These are phyloP conservation scores for Trididemnum clinides DNA, from an alignment of 23 tunicate species.

Conservation along the genomic window DNA sequence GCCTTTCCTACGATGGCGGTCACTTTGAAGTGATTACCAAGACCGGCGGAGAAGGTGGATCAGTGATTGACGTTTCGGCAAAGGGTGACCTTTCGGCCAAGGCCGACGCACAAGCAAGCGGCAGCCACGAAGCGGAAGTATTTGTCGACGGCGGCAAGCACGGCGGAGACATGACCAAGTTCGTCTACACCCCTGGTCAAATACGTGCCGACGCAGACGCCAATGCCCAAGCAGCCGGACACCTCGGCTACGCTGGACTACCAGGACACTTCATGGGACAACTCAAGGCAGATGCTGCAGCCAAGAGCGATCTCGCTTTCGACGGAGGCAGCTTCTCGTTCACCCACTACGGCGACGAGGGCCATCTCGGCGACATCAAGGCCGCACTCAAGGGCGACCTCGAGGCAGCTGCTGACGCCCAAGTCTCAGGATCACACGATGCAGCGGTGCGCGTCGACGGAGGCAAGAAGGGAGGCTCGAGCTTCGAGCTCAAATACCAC, in stretches of 20 bases:
- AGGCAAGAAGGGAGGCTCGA: conserved; percentile 13
- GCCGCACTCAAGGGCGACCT: conserved; percentile 1
- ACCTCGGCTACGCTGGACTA: neutral
- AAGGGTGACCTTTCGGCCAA: neutral
- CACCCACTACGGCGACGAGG: conserved; percentile 1
- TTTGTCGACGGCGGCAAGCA: neutral
- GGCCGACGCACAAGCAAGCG: conserved; percentile 11
- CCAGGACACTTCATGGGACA: neutral
- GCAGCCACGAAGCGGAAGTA: conserved; percentile 9
- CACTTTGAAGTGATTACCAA: conserved; percentile 8
- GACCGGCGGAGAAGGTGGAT: neutral
- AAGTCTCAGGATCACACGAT: neutral
- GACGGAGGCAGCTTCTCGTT: neutral
- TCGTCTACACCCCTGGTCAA: conserved; percentile 1
- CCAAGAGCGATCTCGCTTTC: conserved; percentile 1
- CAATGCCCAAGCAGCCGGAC: neutral
- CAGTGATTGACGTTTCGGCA: neutral
- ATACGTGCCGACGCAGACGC: neutral
- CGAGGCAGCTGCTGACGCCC: neutral
- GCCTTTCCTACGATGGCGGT: neutral
- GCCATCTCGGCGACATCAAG: neutral
- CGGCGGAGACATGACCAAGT: neutral
- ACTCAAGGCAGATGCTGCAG: neutral
- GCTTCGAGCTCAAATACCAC: neutral
- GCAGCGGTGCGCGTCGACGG: conserved; percentile 1